phyloP scores from a whole-genome alignment of 1,140 invertebrate species.

The Ephestia elutella region DNA sequence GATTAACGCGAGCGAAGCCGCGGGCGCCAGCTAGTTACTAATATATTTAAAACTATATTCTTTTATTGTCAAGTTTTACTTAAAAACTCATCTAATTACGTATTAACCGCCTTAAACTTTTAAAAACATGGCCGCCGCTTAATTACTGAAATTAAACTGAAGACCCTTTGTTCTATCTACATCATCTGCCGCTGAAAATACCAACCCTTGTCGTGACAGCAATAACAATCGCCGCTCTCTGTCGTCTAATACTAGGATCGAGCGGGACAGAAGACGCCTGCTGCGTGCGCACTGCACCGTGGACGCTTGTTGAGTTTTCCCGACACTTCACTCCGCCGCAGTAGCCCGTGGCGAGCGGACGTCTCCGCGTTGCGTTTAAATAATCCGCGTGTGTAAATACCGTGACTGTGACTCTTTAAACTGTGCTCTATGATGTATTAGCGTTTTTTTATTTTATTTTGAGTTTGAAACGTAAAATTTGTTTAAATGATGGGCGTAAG shows the following conservation, averaged over 20 bases:
- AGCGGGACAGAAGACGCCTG: conserved; percentile 12
- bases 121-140: background rate
- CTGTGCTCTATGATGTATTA: conserved; percentile 33
- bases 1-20: too few relatives aligned
- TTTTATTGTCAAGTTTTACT: too few relatives aligned
- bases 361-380: conserved; percentile 29
- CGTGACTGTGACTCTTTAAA: conserved; percentile 11
- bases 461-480: conserved; percentile 23
- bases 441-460: conserved; percentile 15
- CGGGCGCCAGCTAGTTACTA: too few relatives aligned
- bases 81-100: too few relatives aligned
- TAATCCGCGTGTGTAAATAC: conserved; percentile 34
- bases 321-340: conserved; percentile 51
- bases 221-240: conserved; percentile 10
- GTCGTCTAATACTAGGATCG: background rate
- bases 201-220: conserved; percentile 8
- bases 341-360: conserved; percentile 50
- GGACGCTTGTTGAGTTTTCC: background rate
- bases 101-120: background rate
- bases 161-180: conserved; percentile 6
- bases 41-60: too few relatives aligned
- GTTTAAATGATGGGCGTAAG: conserved; percentile 66
- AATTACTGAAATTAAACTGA: background rate
- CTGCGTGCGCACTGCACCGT: conserved; percentile 2
- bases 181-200: conserved; percentile 18